Conservation (phyloP, 2,888 invertebrate species). For the Yponomeuta sedellus region DNA sequence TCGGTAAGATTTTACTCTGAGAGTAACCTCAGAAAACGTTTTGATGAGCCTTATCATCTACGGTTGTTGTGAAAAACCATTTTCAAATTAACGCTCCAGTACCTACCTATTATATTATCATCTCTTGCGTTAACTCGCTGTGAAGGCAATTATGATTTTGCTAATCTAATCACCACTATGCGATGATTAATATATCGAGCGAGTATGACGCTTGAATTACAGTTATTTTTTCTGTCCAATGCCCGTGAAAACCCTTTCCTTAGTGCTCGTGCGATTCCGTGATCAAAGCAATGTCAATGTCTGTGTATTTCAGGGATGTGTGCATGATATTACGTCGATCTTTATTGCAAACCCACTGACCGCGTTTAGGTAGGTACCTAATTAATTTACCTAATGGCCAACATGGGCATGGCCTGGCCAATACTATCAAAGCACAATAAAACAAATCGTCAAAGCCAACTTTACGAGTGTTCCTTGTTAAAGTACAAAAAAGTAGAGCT, state of each 20-base stretch:
- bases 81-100: background rate
- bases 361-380: conserved; percentile 29
- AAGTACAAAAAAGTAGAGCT: no score
- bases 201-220: background rate
- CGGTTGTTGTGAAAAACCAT: no score
- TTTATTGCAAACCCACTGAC: conserved; percentile 59
- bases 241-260: conserved; percentile 22
- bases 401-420: no score
- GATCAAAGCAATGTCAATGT: conserved; percentile 49
- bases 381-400: conserved; percentile 12
- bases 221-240: background rate
- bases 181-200: background rate
- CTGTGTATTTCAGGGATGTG: conserved; percentile 50
- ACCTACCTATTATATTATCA: background rate
- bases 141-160: background rate
- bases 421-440: no score
- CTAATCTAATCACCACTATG: background rate
- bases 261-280: conserved; percentile 11
- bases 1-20: background rate
- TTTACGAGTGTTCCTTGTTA: no score
- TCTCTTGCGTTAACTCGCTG: background rate
- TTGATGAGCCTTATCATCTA: no score
- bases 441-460: no score
- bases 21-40: background rate
- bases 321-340: conserved; percentile 36